These are phyloP conservation scores for Sarcophaga caerulescens DNA, from an alignment of 2,888 invertebrate genomes.

Conservation along the genomic window DNA sequence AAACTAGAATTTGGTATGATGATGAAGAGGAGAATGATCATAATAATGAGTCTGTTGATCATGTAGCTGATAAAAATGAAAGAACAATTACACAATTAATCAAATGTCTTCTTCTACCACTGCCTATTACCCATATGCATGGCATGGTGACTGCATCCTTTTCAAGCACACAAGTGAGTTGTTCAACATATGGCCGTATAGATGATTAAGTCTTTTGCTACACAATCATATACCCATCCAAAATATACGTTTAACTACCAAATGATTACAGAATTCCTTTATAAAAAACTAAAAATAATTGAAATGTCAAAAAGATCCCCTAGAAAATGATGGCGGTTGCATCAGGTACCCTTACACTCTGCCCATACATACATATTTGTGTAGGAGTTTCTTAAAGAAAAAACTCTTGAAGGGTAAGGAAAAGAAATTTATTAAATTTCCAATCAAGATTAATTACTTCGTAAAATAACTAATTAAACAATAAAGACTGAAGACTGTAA, in stretches of 20 bases:
- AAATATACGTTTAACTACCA: slow-evolving; percentile 58
- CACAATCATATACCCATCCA: slow-evolving; percentile 2
- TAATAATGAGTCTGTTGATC: slow-evolving; percentile 45
- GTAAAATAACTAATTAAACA: slow-evolving; percentile 63
- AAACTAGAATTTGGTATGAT: slow-evolving; percentile 15
- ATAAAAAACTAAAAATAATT: slow-evolving; percentile 56
- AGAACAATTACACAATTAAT: slow-evolving; percentile 79
- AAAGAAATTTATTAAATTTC: slow-evolving; percentile 20
- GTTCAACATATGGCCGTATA: slow-evolving; percentile 38
- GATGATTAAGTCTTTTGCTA: slow-evolving; percentile 33
- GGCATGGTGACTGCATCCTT: background rate
- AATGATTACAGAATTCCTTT: slow-evolving; percentile 48
- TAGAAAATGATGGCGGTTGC: slow-evolving; percentile 53
- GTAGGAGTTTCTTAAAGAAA: slow-evolving; percentile 56
- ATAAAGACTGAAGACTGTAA: slow-evolving; percentile 11
- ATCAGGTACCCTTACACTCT: slow-evolving; percentile 40
- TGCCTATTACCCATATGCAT: background rate
- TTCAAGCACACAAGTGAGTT: slow-evolving; percentile 24
- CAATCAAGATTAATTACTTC: slow-evolving; percentile 60
- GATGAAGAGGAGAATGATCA: background rate
- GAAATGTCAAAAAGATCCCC: slow-evolving; percentile 60
- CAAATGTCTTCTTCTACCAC: slow-evolving; percentile 52
- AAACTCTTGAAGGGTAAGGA: background rate
- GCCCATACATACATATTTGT: background rate
- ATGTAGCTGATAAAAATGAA: slow-evolving; percentile 72